Evolutionary conservation across 2,888 invertebrate species (phyloP).

Genomic region (Cheilosia soror): DNA sequence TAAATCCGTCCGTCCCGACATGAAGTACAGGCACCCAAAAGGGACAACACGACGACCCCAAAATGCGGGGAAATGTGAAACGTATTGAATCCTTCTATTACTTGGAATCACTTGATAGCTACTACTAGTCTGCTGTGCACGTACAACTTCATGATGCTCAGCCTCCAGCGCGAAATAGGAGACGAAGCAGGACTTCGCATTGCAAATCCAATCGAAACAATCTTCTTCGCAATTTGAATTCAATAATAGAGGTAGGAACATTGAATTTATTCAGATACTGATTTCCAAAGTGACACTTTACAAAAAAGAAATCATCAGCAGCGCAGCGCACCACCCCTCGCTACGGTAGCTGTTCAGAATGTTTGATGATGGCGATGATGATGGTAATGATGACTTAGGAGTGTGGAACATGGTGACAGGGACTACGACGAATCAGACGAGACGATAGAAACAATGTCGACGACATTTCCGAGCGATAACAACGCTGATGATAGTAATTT

Average conservation of each 20-base stretch:
- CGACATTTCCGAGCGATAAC: slow-evolving; percentile 67
- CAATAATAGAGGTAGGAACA: slow-evolving; percentile 75
- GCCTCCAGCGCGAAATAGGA: slow-evolving; percentile 67
- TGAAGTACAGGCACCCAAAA: slow-evolving; percentile 43
- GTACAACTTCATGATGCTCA: slow-evolving; percentile 49
- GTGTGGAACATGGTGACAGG: slow-evolving; percentile 7
- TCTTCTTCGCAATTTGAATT: slow-evolving; percentile 75
- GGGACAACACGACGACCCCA: slow-evolving; percentile 61
- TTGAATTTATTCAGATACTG: slow-evolving; percentile 73
- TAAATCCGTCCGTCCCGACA: slow-evolving; percentile 58
- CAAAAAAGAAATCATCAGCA: slow-evolving; percentile 17
- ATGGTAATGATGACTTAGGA: slow-evolving; percentile 23
- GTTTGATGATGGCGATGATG: slow-evolving; percentile 59
- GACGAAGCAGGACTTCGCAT: slow-evolving; percentile 57
- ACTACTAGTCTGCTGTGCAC: slow-evolving; percentile 47
- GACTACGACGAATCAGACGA: slow-evolving; percentile 50
- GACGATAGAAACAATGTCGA: slow-evolving; percentile 70
- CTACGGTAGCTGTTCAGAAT: slow-evolving; percentile 60
- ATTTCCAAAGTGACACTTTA: slow-evolving; percentile 72
- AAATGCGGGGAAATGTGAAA: slow-evolving; percentile 39
- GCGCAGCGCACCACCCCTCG: not conserved
- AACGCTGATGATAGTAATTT: slow-evolving; percentile 72
- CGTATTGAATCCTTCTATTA: slow-evolving; percentile 64
- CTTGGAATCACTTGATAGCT: slow-evolving; percentile 60
- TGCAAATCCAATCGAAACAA: slow-evolving; percentile 72